These are phyloP conservation scores for Argyra leucocephala DNA, from an alignment of 2,888 invertebrate genomes.

Conservation along the genomic window DNA sequence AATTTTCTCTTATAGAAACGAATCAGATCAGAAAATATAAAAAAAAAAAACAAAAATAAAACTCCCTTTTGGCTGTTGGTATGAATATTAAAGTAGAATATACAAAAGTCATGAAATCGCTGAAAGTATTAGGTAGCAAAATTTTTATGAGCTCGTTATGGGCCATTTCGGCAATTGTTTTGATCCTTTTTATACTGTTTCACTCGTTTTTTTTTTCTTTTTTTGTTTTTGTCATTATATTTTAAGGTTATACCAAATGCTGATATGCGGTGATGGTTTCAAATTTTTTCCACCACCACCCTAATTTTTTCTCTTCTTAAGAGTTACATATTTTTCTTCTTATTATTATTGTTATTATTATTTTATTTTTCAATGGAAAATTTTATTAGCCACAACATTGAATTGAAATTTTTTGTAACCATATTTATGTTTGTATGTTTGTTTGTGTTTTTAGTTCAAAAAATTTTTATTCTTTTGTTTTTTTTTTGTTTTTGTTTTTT, in stretches of 20 bases:
- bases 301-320: neutral
- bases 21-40: neutral
- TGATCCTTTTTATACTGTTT: constrained; percentile 42
- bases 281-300: neutral
- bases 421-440: neutral
- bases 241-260: neutral
- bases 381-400: neutral
- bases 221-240: constrained; percentile 13
- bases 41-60: neutral
- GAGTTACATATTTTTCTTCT: neutral
- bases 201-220: constrained; percentile 13
- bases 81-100: neutral
- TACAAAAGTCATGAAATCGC: constrained; percentile 34
- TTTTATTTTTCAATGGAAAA: neutral
- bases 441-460: too few relatives aligned
- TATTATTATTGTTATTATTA: neutral
- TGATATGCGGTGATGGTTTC: constrained; percentile 3
- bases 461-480: neutral
- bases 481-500: too few relatives aligned
- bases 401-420: neutral
- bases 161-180: constrained; percentile 46
- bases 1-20: neutral
- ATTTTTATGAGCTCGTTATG: constrained; percentile 46
- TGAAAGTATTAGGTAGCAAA: constrained; percentile 45
- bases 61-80: neutral